Percentiles rank a stretch among this genome's conserved stretches.
Evolutionary conservation across 2,888 invertebrate species (phyloP).

Genomic region (Anaspis maculata): DNA sequence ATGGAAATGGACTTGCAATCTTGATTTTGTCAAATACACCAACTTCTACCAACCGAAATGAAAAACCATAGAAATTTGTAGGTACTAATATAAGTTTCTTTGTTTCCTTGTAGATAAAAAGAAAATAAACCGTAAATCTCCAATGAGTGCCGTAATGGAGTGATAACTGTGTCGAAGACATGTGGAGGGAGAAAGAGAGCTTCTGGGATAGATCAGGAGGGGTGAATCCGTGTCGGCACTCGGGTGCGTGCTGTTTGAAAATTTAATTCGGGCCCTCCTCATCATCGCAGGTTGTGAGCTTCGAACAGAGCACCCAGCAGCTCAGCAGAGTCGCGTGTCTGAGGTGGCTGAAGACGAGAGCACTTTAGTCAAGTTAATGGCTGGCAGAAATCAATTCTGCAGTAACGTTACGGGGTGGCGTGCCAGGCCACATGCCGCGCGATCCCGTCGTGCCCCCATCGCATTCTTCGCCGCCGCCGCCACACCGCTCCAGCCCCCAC

Average conservation of each 20-base stretch:
- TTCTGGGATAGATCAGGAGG: no score
- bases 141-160: no score
- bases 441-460: slow-evolving; percentile 15
- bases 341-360: slow-evolving; percentile 32
- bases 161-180: no score
- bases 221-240: not conserved
- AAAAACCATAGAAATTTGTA: no score
- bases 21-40: no score
- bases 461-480: slow-evolving; percentile 15
- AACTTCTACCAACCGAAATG: no score
- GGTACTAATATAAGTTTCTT: no score
- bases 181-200: no score
- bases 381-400: slow-evolving; percentile 36
- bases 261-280: slow-evolving; percentile 25
- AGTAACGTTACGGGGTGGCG: slow-evolving; percentile 29
- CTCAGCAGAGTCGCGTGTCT: slow-evolving; percentile 29
- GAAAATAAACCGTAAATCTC: no score
- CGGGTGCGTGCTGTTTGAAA: slow-evolving; percentile 22
- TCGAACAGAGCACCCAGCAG: no score
- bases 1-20: no score
- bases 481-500: not conserved
- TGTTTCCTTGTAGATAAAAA: no score
- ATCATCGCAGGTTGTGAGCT: slow-evolving; percentile 14
- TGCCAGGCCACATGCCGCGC: slow-evolving; percentile 26
- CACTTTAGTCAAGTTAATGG: slow-evolving; percentile 37